Conservation (phyloP, 2,113 vertebrate species). For the Dicaeum eximium region DNA sequence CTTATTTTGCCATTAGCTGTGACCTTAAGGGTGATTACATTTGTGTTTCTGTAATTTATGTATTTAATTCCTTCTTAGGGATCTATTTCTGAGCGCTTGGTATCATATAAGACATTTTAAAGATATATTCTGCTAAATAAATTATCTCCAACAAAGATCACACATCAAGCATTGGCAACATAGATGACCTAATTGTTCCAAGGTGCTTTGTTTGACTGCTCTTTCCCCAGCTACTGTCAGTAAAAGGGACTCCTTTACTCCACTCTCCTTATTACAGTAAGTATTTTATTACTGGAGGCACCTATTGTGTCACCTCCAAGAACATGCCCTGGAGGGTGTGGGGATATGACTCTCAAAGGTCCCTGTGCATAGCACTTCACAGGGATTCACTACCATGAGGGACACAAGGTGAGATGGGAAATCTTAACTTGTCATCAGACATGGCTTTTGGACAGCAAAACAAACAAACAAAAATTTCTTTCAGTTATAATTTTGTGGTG, state of each 20-base stretch:
- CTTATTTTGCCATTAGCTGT: not conserved
- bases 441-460: not conserved
- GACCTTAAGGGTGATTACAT: not conserved
- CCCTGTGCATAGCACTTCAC: not conserved
- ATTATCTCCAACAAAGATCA: not conserved
- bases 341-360: not conserved
- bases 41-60: not conserved
- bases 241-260: not conserved
- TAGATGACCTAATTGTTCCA: not conserved
- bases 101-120: not conserved
- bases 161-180: not conserved
- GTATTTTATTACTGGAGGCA: not conserved
- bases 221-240: not conserved
- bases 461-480: not conserved
- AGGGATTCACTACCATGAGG: not conserved
- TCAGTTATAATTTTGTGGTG: not conserved
- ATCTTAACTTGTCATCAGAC: not conserved
- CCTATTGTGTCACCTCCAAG: not conserved
- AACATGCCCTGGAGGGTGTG: fast-evolving
- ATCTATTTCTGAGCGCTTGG: not conserved
- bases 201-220: not conserved
- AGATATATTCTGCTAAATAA: not conserved
- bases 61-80: not conserved
- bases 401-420: not conserved
- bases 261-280: not conserved